Evolutionary conservation across 1,140 invertebrate species (phyloP), one percentile per base, ranked within the genome.

Genomic region (Gryllus bimaculatus): DNA sequence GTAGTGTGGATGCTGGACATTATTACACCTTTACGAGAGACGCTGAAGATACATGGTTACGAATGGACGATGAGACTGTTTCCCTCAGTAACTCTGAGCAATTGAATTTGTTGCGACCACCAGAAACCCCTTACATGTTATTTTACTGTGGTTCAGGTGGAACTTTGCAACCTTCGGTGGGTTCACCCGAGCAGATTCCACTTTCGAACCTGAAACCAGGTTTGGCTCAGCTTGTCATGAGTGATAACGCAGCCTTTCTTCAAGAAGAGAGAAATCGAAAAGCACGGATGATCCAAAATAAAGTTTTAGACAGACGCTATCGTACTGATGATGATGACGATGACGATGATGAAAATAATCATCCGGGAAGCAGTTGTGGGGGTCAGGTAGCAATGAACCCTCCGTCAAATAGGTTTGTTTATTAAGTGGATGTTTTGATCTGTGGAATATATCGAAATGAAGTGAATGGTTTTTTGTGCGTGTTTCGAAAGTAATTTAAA

Each of bases 11-110:
- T 83, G 92, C 92, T 8, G 95, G 95, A 0, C 95, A 96, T 84
- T 96, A 96, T 84, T 95, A 95, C 83, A 94, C 93, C 0, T 91
- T 94, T 82, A 93, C 93, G 0, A 89, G 92, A 48, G 91, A 93
- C 83, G 85, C 86, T 7, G 87, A 83, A 49, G 86, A 90, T 4
- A 88, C 87, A 81, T 96, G 94, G 95, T 94, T 91, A 83, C 90
- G 92, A 81, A 95, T 94, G 82, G 95, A 96, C 83, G 94, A 96
- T 81, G 91, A 89, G 78, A 85, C 88, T 6, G 93, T 96, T 0
- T 89, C 89, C 0, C 85, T 85, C 26, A 89, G 90, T 0, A 89
- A 89, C 3, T 89, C 91, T 21, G 85, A 88, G 1, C 89, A 92
- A 13, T 89, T 95, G 77, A 89, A 90, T 80, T 13, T 66, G 54